Evolutionary conservation across 1,140 invertebrate species (phyloP), one percentile per base, ranked within the genome.

Genomic region (Aphis craccivora): DNA sequence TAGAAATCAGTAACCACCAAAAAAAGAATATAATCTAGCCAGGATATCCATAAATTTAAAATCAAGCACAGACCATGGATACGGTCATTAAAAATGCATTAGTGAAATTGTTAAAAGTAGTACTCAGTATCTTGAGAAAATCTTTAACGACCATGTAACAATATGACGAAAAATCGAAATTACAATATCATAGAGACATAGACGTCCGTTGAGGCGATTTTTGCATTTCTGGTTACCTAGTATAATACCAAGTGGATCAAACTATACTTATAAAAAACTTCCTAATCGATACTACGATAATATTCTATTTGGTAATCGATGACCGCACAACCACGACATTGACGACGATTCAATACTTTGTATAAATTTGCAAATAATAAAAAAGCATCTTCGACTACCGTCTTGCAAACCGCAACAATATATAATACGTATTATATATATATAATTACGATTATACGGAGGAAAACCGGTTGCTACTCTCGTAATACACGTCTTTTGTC

Each of bases 351-450:
- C n/a, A 76, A 76, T 76, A 76, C 18, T 30, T 18, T 51, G 48
- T 51, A 51, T 51, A 51, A 51, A 76, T 76, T 76, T 76, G 60
- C 60, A 76, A 76, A 76, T 83, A 76, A 76, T 83, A 45, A 87
- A 87, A 87, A 87, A 35, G 43, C 30, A n/a, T 87, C 86, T 87
- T 45, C 6, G 86, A 87, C 86, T 87, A 87, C 43, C 30, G 43
- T 84, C 35, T 84, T 43, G 23, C 37, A 40, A 43, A 84, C 22
- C 37, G 9, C 23, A 84, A 37, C 35, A 7, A 83, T 43, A 43
- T 40, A 37, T 83, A 60, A 37, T 37, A 35, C 3, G 60, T 25
- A n/a, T 23, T 83, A 37, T 8, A 83, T 22, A 37, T 37, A 37
- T 83, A 22, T 37, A 22, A 83, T 37, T 23, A 83, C 37, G 30